A percentile compares a stretch with the other conserved stretches of the same genome.
Conservation (phyloP, 2,113 vertebrate species). For the Cnemophilus loriae region DNA sequence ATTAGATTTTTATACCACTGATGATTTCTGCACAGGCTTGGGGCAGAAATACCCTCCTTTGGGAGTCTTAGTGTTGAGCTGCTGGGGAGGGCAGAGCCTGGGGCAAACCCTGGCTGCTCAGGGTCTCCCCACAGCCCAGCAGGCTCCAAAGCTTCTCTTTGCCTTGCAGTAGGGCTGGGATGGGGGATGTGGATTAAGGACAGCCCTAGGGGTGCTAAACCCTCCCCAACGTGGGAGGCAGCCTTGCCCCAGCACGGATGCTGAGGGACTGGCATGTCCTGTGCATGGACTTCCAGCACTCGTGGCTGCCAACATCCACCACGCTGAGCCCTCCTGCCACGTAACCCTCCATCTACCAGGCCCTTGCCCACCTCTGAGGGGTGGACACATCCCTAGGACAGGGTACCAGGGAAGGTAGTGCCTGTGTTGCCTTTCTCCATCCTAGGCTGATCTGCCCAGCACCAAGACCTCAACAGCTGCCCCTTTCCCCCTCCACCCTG, state of each 20-base stretch:
- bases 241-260: background rate
- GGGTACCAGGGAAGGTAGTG: too few relatives aligned
- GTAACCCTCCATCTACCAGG: background rate
- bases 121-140: background rate
- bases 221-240: fast-evolving
- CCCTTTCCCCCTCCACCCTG: fast-evolving
- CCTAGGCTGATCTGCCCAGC: background rate
- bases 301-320: fast-evolving
- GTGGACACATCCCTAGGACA: background rate
- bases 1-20: background rate
- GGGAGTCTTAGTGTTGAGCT: background rate
- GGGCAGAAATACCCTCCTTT: background rate
- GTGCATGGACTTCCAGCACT: fast-evolving
- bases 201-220: background rate
- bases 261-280: background rate
- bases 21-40: background rate
- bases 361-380: background rate
- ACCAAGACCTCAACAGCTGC: background rate
- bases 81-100: background rate
- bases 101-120: background rate
- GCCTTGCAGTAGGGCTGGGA: background rate
- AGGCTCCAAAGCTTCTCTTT: background rate
- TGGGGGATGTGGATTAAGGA: background rate
- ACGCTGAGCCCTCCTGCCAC: fast-evolving
- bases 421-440: background rate